phyloP scores from a whole-genome alignment of 2,797 vertebrate genomes.

The Tragelaphus oryx region DNA sequence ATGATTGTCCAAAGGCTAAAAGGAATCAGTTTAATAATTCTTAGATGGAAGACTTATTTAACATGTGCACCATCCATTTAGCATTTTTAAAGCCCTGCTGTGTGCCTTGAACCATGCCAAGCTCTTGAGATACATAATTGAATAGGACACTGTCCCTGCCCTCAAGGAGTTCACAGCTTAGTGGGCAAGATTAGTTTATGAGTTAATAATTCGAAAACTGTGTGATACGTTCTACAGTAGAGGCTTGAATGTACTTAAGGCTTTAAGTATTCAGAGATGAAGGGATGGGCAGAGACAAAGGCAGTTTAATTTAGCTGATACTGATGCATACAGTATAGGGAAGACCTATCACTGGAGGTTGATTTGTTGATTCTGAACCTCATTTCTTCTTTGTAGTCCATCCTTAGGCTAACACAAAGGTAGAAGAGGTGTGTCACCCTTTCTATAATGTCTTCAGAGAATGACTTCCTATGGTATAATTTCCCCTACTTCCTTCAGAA shows the following conservation, averaged over 20 bases:
- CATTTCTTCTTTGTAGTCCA: neutral
- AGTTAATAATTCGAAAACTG: neutral
- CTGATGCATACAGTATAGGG: neutral
- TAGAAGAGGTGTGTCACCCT: neutral
- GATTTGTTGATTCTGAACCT: neutral
- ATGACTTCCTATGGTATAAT: neutral
- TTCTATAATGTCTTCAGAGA: neutral
- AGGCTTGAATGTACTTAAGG: neutral
- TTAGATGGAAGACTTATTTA: neutral
- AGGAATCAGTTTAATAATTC: slow-evolving; percentile 5
- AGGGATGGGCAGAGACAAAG: neutral
- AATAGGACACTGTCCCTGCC: neutral
- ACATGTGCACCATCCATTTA: neutral
- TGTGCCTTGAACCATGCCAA: neutral
- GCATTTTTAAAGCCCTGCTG: neutral
- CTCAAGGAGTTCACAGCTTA: neutral
- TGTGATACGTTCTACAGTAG: neutral
- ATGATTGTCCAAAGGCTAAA: neutral
- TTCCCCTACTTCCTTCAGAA: slow-evolving; percentile 14
- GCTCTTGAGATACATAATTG: neutral
- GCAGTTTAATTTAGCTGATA: neutral
- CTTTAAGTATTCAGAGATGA: slow-evolving; percentile 10
- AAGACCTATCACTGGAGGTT: neutral
- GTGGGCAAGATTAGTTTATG: neutral
- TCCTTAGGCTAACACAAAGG: neutral